Base-by-base conservation (phyloP, 1,140 invertebrate genomes). In the Drosophila sulfurigaster region DNA sequence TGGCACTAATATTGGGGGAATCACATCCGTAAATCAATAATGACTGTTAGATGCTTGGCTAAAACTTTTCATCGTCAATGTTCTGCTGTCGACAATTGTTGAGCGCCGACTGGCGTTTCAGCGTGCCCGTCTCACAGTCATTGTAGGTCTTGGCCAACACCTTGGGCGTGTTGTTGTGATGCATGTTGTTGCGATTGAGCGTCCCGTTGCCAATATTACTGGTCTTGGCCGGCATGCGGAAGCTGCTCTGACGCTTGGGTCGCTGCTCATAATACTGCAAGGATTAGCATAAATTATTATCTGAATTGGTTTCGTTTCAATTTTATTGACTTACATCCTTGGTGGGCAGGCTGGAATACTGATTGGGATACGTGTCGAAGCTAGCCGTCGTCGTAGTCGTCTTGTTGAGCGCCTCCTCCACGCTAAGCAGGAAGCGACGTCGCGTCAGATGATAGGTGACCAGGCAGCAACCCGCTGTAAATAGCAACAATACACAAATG, bases 341-440 rank as follows among this genome's bases (percentile, higher is more conserved):
- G 57, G 96, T 93, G 0, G 96, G 96, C 32, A 97, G 95, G n/a
- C 96, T 95, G 46, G 96, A 96, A 87, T 97, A 97, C 67, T 96
- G 95, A 91, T 97, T 97, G 80, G 96, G 96, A 82, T 96, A 96
- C 0, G 95, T 95, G 58, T 97, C 96, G 79, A 97, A 97, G 91
- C 96, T 96, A 54, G 95, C 95, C 10, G 80, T 85, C 11, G 91
- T 91, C 3, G 91, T 91, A 0, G 80, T 92, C 46, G 91, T 92
- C 46, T 85, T 88, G 32, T 59, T 93, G 68, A 92, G 68, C 1
- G 78, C 74, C 69, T 88, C 75, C 51, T 87, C 75, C 2, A 60
- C 69, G 7, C 70, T 78, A 0, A 71, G 49, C 28, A 82, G 56
- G 35, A 72, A 87, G 0, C 81, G 69, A 8, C 64, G 56, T 1